Percentiles rank a stretch among this genome's conserved stretches.
Conservation (phyloP, 2,113 vertebrate species). For the Cyphomyrus discorhynchus region DNA sequence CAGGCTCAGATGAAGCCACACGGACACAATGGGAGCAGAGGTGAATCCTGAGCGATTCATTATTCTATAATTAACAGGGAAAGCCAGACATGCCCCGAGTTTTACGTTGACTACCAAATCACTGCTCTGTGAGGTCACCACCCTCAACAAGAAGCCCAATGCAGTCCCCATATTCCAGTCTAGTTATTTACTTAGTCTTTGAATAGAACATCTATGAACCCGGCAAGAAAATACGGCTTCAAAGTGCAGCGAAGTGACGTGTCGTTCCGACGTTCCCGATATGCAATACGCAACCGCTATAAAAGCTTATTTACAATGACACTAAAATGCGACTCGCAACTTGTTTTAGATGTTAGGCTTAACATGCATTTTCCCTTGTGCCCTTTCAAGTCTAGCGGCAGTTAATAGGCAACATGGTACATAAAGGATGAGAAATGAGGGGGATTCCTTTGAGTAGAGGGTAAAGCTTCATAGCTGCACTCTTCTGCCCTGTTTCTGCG, state of each 20-base stretch:
- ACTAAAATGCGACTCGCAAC: neutral
- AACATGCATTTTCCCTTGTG: neutral
- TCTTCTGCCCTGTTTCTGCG: neutral
- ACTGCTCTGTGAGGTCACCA: neutral
- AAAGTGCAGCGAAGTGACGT: neutral
- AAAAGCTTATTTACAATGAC: neutral
- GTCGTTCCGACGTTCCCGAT: neutral
- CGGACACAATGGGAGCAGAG: constrained; percentile 13
- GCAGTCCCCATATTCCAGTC: neutral
- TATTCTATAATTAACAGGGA: constrained; percentile 8
- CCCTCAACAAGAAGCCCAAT: neutral
- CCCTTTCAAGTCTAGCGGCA: neutral
- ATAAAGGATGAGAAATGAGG: neutral
- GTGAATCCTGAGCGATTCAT: constrained; percentile 15
- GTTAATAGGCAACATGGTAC: neutral
- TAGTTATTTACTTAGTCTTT: neutral
- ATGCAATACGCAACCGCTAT: neutral
- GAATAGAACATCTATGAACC: neutral
- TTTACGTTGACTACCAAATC: neutral
- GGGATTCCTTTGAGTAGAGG: neutral
- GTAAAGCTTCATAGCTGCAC: neutral
- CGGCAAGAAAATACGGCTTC: neutral
- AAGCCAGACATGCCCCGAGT: neutral
- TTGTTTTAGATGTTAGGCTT: neutral
- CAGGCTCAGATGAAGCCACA: constrained; percentile 9